phyloP scores from a whole-genome alignment of 2,113 vertebrate species.

The Sapajus apella region DNA sequence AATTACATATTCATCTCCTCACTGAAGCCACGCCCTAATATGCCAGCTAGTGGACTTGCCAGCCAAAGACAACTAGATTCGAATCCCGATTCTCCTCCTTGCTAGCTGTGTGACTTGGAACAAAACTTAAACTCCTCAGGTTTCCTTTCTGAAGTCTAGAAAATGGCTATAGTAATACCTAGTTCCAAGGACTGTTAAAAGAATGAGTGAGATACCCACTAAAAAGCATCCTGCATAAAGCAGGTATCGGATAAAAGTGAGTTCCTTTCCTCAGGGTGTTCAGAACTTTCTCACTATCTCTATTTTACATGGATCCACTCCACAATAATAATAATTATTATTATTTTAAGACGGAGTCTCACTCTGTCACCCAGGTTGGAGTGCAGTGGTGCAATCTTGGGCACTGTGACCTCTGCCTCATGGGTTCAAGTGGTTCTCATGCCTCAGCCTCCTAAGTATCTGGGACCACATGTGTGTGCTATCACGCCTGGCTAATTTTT shows the following conservation, averaged over 20 bases:
- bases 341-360: neutral
- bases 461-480: accelerated
- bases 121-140: neutral
- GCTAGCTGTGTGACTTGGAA: neutral
- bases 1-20: neutral
- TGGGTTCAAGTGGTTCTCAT: too few relatives aligned
- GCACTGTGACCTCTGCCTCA: too few relatives aligned
- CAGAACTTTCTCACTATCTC: neutral
- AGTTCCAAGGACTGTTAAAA: neutral
- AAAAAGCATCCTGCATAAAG: neutral
- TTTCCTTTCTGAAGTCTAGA: neutral
- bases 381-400: too few relatives aligned
- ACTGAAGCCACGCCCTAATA: neutral
- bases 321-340: neutral
- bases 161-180: neutral
- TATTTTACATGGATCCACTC: neutral
- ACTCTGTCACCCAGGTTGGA: too few relatives aligned
- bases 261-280: neutral
- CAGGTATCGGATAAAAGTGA: neutral
- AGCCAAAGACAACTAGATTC: neutral
- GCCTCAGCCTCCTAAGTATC: too few relatives aligned
- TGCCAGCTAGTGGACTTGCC: neutral
- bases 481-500: too few relatives aligned
- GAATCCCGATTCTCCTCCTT: neutral
- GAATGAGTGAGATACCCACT: neutral